phyloP scores from a whole-genome alignment of 2,113 vertebrate species.

The Stegastes partitus region DNA sequence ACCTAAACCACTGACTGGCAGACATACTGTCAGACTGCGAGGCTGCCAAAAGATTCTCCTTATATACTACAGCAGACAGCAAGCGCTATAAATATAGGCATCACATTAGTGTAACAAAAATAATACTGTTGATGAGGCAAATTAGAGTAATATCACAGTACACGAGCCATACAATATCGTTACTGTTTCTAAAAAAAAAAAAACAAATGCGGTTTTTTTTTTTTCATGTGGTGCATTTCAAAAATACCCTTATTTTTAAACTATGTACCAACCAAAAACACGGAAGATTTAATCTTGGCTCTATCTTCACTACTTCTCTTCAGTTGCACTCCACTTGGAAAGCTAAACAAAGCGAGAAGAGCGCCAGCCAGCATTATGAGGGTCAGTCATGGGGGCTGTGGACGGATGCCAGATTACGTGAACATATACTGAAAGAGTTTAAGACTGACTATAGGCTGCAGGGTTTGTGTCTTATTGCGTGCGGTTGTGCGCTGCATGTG shows the following conservation, averaged over 20 bases:
- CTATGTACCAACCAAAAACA: slow-evolving; percentile 47
- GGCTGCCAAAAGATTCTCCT: slow-evolving; percentile 66
- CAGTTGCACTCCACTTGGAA: slow-evolving; percentile 72
- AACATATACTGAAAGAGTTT: slow-evolving; percentile 82
- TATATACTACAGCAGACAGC: slow-evolving; percentile 44
- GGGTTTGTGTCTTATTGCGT: slow-evolving; percentile 56
- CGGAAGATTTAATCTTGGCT: slow-evolving; percentile 67
- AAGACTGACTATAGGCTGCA: slow-evolving; percentile 82
- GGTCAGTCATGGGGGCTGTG: slow-evolving; percentile 76
- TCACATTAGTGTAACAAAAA: slow-evolving; percentile 48
- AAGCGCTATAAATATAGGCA: slow-evolving; percentile 42
- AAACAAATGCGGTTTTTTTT: neutral
- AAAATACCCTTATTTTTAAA: slow-evolving; percentile 65
- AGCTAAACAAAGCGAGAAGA: slow-evolving; percentile 76
- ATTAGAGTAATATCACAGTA: slow-evolving; percentile 39
- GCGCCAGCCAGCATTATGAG: slow-evolving; percentile 77
- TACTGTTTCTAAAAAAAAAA: slow-evolving; percentile 5
- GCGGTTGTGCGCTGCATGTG: neutral
- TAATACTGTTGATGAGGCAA: slow-evolving; percentile 56
- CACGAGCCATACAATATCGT: slow-evolving; percentile 14
- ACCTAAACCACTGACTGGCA: slow-evolving; percentile 75
- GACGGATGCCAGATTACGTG: slow-evolving; percentile 79
- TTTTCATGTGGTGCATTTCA: slow-evolving; percentile 4
- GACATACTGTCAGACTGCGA: slow-evolving; percentile 63
- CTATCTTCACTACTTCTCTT: slow-evolving; percentile 66